phyloP scores from a whole-genome alignment of 2,888 invertebrate genomes.

The Thysanoteuthis rhombus region DNA sequence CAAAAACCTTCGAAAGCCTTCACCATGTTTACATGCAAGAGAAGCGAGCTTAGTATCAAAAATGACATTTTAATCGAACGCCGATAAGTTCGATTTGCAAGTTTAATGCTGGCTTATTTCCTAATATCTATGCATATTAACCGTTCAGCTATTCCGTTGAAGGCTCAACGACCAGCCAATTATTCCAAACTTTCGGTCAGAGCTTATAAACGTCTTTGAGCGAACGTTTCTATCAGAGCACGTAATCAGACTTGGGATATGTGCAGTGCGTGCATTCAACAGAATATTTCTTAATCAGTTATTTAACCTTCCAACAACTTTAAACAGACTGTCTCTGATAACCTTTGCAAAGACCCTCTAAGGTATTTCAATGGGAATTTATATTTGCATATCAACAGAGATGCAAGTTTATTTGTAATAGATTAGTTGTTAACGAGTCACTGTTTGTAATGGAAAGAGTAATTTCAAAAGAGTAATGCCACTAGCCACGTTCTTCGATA shows the following conservation, averaged over 20 bases:
- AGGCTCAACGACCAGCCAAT: not conserved
- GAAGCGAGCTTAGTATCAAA: not conserved
- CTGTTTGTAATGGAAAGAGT: too few relatives aligned
- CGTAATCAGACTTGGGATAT: not conserved
- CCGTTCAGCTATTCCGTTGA: not conserved
- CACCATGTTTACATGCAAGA: not conserved
- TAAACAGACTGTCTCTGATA: not conserved
- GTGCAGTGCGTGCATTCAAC: not conserved
- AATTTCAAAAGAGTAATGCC: too few relatives aligned
- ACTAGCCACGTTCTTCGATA: too few relatives aligned
- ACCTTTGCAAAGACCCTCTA: not conserved
- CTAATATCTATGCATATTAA: not conserved
- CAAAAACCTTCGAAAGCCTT: too few relatives aligned
- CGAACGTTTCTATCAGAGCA: not conserved
- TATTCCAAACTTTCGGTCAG: not conserved
- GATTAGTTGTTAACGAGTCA: too few relatives aligned
- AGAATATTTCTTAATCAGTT: not conserved
- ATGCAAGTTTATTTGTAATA: too few relatives aligned
- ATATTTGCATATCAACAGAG: not conserved
- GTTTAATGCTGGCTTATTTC: not conserved
- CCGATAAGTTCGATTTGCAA: not conserved
- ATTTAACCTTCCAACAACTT: not conserved
- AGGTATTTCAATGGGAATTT: not conserved
- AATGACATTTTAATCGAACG: not conserved
- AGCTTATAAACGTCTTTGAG: not conserved